Conservation (phyloP, 2,797 vertebrate species). For the Chrysocyon brachyurus region DNA sequence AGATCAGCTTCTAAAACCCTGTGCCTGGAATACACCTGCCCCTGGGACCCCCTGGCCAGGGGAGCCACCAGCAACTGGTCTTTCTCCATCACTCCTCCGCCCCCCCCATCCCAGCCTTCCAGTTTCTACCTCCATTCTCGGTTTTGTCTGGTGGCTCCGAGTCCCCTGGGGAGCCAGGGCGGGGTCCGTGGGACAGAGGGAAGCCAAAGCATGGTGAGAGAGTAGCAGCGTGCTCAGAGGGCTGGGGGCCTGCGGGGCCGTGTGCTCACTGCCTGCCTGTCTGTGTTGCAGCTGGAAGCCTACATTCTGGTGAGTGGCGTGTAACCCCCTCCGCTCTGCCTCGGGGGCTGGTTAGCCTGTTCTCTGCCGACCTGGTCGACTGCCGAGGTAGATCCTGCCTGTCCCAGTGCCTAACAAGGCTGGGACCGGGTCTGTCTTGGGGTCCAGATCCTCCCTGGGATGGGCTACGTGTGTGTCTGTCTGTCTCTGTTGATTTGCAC, state of each 20-base stretch:
- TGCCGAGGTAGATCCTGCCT: neutral
- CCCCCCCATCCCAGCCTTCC: neutral
- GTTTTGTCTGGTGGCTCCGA: neutral
- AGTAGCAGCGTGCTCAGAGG: fast-evolving
- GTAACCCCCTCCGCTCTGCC: neutral
- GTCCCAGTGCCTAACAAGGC: neutral
- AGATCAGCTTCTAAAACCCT: neutral
- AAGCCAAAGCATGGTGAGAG: neutral
- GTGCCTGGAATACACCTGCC: fast-evolving
- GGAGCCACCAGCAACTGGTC: neutral
- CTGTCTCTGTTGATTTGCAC: neutral
- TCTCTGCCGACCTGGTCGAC: neutral
- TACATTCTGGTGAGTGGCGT: slow-evolving; percentile 95
- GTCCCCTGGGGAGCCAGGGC: too few species aligned
- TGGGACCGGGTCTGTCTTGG: fast-evolving
- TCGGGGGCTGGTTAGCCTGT: neutral
- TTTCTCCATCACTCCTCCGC: neutral
- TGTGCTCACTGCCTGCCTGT: neutral
- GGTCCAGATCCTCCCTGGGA: neutral
- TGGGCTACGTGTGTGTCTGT: fast-evolving
- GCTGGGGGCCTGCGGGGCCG: too few species aligned
- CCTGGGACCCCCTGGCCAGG: neutral
- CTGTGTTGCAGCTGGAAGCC: slow-evolving; percentile 92
- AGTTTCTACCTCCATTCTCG: neutral
- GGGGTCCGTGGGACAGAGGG: neutral